A percentile compares a stretch with the other conserved stretches of the same genome.
These are phyloP conservation scores for Itoplectis maculator DNA, from an alignment of 2,888 invertebrate species.

Conservation along the genomic window DNA sequence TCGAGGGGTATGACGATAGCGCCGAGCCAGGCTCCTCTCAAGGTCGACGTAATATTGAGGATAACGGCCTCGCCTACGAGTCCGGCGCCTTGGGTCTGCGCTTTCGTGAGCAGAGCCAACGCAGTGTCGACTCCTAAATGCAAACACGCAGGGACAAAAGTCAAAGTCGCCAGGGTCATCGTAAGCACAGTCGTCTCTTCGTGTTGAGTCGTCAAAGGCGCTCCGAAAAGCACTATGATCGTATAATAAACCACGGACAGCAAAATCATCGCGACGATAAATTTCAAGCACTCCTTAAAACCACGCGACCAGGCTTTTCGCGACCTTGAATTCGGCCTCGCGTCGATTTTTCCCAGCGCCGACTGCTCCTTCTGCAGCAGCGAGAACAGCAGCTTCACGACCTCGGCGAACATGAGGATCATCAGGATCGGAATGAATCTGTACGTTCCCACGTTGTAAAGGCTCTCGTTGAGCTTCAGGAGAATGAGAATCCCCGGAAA, in stretches of 20 bases:
- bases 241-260: slow-evolving; percentile 86
- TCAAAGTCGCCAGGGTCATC: slow-evolving; percentile 87
- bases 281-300: slow-evolving; percentile 86
- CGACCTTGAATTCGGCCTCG: slow-evolving; percentile 76
- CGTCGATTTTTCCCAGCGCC: slow-evolving; percentile 79
- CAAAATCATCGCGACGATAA: slow-evolving; percentile 84
- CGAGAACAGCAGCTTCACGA: slow-evolving; percentile 85
- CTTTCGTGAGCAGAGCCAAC: slow-evolving; percentile 86
- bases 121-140: slow-evolving; percentile 87
- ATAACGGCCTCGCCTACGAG: slow-evolving; percentile 85
- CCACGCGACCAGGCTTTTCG: slow-evolving; percentile 85
- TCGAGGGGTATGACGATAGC: slow-evolving; percentile 95
- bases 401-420: slow-evolving; percentile 85
- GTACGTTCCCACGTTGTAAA: slow-evolving; percentile 88
- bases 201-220: slow-evolving; percentile 87
- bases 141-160: slow-evolving; percentile 88
- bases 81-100: slow-evolving; percentile 81
- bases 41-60: slow-evolving; percentile 87
- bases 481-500: slow-evolving; percentile 87
- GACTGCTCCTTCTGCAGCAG: slow-evolving; percentile 75
- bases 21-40: slow-evolving; percentile 93
- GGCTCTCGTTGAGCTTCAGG: slow-evolving; percentile 86
- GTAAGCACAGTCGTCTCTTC: slow-evolving; percentile 90
- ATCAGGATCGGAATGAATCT: slow-evolving; percentile 83
- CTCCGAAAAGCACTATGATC: slow-evolving; percentile 89